Evolutionary conservation across 1,140 invertebrate genomes (phyloP).

Genomic region (Drosophila novamexicana): DNA sequence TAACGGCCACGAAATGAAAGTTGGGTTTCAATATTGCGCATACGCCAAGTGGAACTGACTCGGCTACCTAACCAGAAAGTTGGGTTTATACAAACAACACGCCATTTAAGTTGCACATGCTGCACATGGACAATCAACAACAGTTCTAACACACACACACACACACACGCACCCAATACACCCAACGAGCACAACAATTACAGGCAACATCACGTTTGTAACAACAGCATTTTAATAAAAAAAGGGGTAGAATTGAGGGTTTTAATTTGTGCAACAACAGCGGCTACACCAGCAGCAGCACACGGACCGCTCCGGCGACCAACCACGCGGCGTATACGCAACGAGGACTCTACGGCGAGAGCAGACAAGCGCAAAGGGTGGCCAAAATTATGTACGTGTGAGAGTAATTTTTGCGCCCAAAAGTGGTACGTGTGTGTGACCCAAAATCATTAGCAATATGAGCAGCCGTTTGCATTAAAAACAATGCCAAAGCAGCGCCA

Average conservation of each 20-base stretch:
- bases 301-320: conserved; percentile 16
- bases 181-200: conserved; percentile 55
- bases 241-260: conserved; percentile 54
- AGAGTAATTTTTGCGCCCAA: conserved; percentile 58
- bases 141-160: conserved; percentile 4
- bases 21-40: conserved; percentile 14
- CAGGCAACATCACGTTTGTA: conserved; percentile 62
- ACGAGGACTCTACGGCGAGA: conserved; percentile 23
- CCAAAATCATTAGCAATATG: conserved; percentile 83
- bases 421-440: conserved; percentile 62
- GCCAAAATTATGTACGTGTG: conserved; percentile 64
- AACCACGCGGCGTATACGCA: conserved; percentile 58
- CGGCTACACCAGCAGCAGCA: conserved; percentile 29
- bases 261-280: conserved; percentile 70
- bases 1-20: not conserved
- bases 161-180: not conserved
- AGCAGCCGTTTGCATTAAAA: conserved; percentile 82
- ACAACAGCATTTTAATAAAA: conserved; percentile 73
- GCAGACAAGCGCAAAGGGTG: conserved; percentile 17
- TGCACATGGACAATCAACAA: conserved; percentile 48
- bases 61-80: conserved; percentile 27
- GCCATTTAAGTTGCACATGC: conserved; percentile 44
- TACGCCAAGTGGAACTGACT: not conserved
- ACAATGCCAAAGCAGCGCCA: conserved; percentile 58
- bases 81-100: conserved; percentile 6